Percentiles rank a stretch among this genome's conserved stretches.
Evolutionary conservation across 2,888 invertebrate species (phyloP).

Genomic region (Troilus luridus): DNA sequence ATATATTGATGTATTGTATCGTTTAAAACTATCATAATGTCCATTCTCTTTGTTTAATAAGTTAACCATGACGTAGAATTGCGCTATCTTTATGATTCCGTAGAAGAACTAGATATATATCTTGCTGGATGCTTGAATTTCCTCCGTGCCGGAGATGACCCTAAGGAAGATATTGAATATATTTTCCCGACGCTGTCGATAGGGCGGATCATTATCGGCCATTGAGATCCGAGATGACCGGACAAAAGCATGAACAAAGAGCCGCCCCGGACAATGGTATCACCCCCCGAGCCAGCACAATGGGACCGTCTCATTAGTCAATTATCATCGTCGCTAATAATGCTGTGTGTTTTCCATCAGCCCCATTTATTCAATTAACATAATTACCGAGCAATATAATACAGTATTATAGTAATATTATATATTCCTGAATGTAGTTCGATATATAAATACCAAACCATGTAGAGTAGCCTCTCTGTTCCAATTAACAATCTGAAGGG

Average conservation of each 20-base stretch:
- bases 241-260: background rate
- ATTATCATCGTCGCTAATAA: background rate
- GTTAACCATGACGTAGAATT: too few relatives aligned
- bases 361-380: background rate
- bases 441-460: too few relatives aligned
- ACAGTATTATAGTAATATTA: too few relatives aligned
- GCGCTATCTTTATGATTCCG: too few relatives aligned
- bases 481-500: too few relatives aligned
- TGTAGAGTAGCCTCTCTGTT: too few relatives aligned
- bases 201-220: background rate
- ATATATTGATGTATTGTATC: too few relatives aligned
- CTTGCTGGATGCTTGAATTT: too few relatives aligned
- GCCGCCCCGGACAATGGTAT: background rate
- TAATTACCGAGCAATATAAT: background rate
- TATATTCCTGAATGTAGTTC: too few relatives aligned
- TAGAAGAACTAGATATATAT: too few relatives aligned
- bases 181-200: background rate
- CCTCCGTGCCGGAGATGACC: background rate
- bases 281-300: background rate
- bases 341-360: conserved; percentile 1
- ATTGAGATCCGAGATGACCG: background rate
- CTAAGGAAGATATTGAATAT: background rate
- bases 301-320: conserved; percentile 1
- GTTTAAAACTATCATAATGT: too few relatives aligned
- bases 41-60: too few relatives aligned